A percentile compares a stretch with the other conserved stretches of the same genome.
phyloP scores from a whole-genome alignment of 2,888 invertebrate species.

The Dynastes hyllus region DNA sequence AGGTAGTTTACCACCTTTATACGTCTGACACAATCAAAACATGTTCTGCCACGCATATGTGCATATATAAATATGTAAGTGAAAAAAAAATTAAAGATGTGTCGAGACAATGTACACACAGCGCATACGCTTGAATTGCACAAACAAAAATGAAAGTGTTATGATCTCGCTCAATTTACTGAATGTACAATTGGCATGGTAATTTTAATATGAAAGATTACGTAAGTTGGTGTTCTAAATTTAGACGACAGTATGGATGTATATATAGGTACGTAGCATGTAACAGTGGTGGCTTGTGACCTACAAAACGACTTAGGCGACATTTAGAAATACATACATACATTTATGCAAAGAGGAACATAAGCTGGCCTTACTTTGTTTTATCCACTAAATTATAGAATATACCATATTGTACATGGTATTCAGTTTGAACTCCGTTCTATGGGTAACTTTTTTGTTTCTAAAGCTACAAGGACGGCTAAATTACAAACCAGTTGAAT shows the following conservation, averaged over 20 bases:
- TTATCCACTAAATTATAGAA: no score
- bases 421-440: no score
- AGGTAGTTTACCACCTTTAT: constrained; percentile 9
- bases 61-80: not conserved
- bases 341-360: no score
- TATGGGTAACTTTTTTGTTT: no score
- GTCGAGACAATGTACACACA: not conserved
- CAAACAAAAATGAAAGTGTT: constrained; percentile 20
- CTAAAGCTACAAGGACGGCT: no score
- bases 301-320: no score
- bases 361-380: no score
- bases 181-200: constrained; percentile 13
- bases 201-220: not conserved
- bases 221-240: constrained; percentile 2
- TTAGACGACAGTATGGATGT: not conserved
- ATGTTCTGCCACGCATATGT: no score
- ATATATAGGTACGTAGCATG: not conserved
- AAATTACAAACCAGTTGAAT: no score
- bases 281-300: no score
- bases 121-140: not conserved
- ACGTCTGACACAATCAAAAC: not conserved
- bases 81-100: not conserved
- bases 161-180: not conserved
- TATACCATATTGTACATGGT: no score
- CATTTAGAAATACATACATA: no score